Percentiles rank a stretch among this genome's conserved stretches.
Conservation (phyloP, 1,140 invertebrate genomes). For the Anastatus disparis region DNA sequence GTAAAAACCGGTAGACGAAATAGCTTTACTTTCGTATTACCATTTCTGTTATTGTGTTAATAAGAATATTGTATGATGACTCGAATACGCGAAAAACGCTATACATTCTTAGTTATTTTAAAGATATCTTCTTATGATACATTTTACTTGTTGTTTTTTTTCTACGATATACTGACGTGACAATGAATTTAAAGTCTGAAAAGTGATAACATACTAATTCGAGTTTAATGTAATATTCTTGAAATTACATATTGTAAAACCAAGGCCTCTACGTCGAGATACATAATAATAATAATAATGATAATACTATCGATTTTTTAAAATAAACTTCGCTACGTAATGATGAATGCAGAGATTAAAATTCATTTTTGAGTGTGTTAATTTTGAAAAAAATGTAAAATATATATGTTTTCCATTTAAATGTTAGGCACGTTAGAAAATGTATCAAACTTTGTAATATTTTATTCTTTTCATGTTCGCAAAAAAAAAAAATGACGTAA, state of each 20-base stretch:
- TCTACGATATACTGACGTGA: conserved; percentile 18
- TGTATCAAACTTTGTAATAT: no score
- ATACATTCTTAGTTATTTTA: no score
- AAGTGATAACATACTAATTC: conserved; percentile 1
- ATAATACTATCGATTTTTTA: no score
- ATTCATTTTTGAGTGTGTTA: conserved; percentile 4
- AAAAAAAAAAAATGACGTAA: neutral
- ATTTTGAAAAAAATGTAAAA: neutral
- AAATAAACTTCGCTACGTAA: conserved; percentile 29
- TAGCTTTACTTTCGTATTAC: neutral
- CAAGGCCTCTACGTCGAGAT: conserved; percentile 5
- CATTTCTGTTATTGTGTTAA: neutral
- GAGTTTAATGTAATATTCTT: neutral
- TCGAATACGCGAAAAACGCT: conserved; percentile 9
- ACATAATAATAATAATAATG: neutral
- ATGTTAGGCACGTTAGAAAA: no score
- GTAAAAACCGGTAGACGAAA: neutral
- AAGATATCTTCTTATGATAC: conserved; percentile 13
- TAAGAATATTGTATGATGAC: neutral
- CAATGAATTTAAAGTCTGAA: conserved; percentile 34
- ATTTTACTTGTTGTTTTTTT: conserved; percentile 29
- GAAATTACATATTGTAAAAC: neutral
- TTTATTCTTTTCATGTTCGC: neutral
- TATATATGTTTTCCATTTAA: no score
- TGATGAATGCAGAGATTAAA: conserved; percentile 30